Base-by-base conservation (phyloP, 2,797 vertebrate species). In the Micromesistius poutassou region DNA sequence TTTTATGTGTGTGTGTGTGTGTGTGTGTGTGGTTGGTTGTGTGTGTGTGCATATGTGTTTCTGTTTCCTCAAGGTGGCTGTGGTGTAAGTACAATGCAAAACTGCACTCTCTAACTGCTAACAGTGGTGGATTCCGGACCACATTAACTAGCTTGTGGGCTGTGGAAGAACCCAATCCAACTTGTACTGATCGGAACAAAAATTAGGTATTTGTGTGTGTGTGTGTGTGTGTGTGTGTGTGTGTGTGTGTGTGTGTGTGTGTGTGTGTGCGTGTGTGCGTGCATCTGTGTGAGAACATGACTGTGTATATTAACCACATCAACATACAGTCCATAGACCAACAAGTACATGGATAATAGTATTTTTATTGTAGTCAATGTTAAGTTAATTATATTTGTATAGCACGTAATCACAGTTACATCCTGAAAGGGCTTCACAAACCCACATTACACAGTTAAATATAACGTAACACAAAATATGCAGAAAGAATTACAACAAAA, bases 121-220 rank as follows among this genome's bases (percentile, higher is more conserved):
- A 74, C 83, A 77, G 71, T 25, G 4, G 78, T 82, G 86, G 85
- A 92, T 91, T 92, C 87, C 84, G 71, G 73, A 83, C 75, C 82
- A 89, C 90, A 92, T 93, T 90, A 89, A 78, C 82, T 80, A 80
- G 36, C 36, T 5, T 38, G 36, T 36, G 79, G 83, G 86, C 85
- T 86, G 82, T 87, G 87, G 88, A 89, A 92, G 89, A 89, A 87
- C 73, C 46, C 81, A 91, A 86, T 88, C 86, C 84, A 83, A 79
- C 81, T 71, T 76, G 81, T 87, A 88, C 80, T 79, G 77, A 74
- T 79, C 81, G 82, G 82, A 89, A 76, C 73, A 9, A 4, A 46
- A 77, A 46, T 13, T 12, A 40, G 38, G 2, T 46, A 16, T 46
- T 46, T 46, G 12, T 46, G 42, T 46, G 42, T 46, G 42, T 46